Conservation (phyloP, 2,888 invertebrate genomes). For the Synergus japonicus region DNA sequence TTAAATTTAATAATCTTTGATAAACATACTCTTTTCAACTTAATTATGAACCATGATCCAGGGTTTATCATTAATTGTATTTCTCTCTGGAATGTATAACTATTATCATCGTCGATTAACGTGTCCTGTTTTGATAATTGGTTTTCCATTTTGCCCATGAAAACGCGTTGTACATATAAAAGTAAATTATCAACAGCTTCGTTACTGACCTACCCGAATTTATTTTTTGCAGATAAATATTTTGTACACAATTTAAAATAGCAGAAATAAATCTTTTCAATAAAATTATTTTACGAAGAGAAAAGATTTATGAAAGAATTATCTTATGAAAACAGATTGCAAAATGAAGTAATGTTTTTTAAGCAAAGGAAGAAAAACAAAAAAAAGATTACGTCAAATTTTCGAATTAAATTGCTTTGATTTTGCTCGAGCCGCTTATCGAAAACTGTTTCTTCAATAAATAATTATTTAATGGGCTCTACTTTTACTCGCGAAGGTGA, state of each 20-base stretch:
- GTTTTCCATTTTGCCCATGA: neutral
- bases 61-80: neutral
- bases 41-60: neutral
- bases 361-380: neutral
- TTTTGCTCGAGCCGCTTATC: neutral
- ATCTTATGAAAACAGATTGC: neutral
- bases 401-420: neutral
- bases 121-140: neutral
- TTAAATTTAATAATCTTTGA: neutral
- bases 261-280: too few species aligned
- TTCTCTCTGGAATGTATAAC: neutral
- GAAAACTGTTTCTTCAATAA: slow-evolving; percentile 1
- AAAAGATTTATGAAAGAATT: neutral
- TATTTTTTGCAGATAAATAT: neutral
- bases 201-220: neutral
- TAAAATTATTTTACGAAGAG: neutral
- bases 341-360: neutral
- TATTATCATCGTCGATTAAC: neutral
- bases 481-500: slow-evolving; percentile 8
- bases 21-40: neutral
- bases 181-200: neutral
- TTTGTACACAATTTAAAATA: neutral
- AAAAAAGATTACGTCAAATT: neutral
- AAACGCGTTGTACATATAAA: neutral
- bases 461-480: slow-evolving; percentile 13